Conservation (phyloP, 2,888 invertebrate species). For the Nomada ferruginata region DNA sequence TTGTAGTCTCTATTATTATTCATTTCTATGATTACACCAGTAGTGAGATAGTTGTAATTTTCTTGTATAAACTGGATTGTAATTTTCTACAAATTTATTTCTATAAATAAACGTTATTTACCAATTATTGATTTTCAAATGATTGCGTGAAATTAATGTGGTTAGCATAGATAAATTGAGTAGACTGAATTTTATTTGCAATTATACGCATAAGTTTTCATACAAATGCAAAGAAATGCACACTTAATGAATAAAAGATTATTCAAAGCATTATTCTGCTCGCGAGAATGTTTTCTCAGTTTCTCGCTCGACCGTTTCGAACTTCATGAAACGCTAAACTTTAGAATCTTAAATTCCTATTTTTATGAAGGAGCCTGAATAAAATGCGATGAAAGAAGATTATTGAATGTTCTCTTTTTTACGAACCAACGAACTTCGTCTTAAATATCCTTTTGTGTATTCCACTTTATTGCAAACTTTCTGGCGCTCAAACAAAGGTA, state of each 20-base stretch:
- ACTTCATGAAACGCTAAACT: not conserved
- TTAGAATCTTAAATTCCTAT: slow-evolving; percentile 4
- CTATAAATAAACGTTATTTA: too few species aligned
- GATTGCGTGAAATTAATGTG: too few species aligned
- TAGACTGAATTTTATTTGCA: not conserved
- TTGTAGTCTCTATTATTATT: too few species aligned
- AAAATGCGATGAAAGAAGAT: not conserved
- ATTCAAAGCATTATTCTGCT: not conserved
- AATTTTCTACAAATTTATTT: too few species aligned
- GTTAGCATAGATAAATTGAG: not conserved
- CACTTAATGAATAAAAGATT: slow-evolving; percentile 6
- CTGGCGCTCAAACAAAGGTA: too few species aligned
- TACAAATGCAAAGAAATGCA: not conserved
- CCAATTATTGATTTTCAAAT: too few species aligned
- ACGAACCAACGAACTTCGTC: too few species aligned
- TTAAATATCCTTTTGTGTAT: too few species aligned
- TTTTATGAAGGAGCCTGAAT: not conserved
- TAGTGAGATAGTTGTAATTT: too few species aligned
- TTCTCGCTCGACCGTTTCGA: not conserved
- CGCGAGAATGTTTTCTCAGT: not conserved
- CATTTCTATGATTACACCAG: too few species aligned
- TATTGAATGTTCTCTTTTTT: not conserved
- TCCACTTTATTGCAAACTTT: too few species aligned
- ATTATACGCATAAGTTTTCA: not conserved
- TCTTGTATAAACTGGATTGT: too few species aligned